A percentile compares a stretch with the other conserved stretches of the same genome.
Conservation (phyloP, 2,888 invertebrate species). For the Parelbella ahira region DNA sequence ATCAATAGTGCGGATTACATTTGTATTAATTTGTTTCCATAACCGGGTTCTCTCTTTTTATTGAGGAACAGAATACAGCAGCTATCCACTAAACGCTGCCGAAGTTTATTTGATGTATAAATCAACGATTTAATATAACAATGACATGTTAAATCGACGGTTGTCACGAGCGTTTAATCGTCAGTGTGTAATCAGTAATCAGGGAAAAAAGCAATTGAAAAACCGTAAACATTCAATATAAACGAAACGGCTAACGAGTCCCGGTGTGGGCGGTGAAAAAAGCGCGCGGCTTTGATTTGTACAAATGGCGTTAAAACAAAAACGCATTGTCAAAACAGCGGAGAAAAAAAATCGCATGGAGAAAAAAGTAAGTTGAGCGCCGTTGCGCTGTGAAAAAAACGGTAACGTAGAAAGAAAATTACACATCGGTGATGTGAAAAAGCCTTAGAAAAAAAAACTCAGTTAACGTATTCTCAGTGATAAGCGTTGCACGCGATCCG, state of each 20-base stretch:
- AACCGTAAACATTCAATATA: constrained; percentile 37
- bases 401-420: constrained; percentile 59
- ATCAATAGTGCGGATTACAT: constrained; percentile 7
- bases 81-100: too few species aligned
- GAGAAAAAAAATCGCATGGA: too few species aligned
- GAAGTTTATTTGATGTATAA: too few species aligned
- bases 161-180: constrained; percentile 14
- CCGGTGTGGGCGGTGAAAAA: constrained; percentile 7
- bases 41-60: constrained; percentile 26
- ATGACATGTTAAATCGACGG: constrained; percentile 17
- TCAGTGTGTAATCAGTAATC: not conserved
- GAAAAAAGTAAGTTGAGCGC: constrained; percentile 43
- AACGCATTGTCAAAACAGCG: constrained; percentile 24
- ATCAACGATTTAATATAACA: not conserved
- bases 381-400: constrained; percentile 62
- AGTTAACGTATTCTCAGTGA: constrained; percentile 48
- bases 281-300: constrained; percentile 17
- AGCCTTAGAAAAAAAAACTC: constrained; percentile 42
- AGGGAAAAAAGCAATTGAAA: constrained; percentile 27
- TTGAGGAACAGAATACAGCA: constrained; percentile 31
- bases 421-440: constrained; percentile 56
- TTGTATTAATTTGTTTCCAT: constrained; percentile 18
- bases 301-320: constrained; percentile 20
- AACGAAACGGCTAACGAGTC: constrained; percentile 24
- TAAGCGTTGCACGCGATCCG: constrained; percentile 50